A percentile compares a stretch with the other conserved stretches of the same genome.
Evolutionary conservation across 2,888 invertebrate genomes (phyloP).

Genomic region (Trachelus troglodyta): DNA sequence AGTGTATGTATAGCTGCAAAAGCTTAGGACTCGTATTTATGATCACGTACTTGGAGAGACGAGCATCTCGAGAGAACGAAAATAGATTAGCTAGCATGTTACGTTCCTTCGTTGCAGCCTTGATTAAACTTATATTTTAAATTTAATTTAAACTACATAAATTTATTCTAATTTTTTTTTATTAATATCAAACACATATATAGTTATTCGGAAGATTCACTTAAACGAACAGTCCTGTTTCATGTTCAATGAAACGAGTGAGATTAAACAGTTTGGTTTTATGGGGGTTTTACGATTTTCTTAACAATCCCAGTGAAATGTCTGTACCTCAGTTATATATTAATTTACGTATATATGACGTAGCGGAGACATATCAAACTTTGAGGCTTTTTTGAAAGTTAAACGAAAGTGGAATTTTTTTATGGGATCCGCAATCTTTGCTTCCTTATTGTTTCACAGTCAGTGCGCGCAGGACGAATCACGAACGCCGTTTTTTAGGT

Average conservation of each 20-base stretch:
- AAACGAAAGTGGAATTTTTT: neutral
- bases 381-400: neutral
- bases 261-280: neutral
- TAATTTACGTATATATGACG: neutral
- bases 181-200: neutral
- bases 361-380: neutral
- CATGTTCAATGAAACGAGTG: neutral
- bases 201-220: neutral
- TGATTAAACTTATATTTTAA: neutral
- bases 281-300: neutral
- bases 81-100: neutral
- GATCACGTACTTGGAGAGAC: neutral
- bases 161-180: neutral
- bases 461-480: neutral
- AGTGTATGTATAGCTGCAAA: neutral
- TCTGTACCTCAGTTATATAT: neutral
- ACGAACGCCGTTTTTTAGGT: neutral
- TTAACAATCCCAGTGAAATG: neutral
- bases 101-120: neutral
- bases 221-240: neutral
- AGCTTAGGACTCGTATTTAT: neutral
- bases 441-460: neutral
- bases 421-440: neutral
- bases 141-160: neutral
- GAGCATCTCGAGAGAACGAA: neutral